These are phyloP conservation scores for Poliocrania exsul DNA, from an alignment of 2,797 vertebrate species.

Conservation along the genomic window DNA sequence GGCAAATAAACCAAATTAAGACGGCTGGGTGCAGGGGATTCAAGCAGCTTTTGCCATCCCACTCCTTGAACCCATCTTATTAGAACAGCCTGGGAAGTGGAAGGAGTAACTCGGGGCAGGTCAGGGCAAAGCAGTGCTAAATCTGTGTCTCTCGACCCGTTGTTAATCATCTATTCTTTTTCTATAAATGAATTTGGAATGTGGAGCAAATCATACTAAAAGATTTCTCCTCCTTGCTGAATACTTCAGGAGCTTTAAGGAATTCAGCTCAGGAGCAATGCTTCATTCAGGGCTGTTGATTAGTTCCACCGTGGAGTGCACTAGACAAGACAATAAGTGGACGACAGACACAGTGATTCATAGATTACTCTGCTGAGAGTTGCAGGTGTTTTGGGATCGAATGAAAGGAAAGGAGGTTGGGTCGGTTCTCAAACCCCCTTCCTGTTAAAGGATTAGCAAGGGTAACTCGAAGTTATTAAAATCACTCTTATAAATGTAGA, in stretches of 20 bases:
- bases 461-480: constrained; percentile 33
- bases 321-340: constrained; percentile 84
- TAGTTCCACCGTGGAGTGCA: constrained; percentile 79
- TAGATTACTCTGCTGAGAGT: constrained; percentile 84
- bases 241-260: constrained; percentile 81
- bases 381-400: constrained; percentile 77
- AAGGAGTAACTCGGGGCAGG: constrained; percentile 49
- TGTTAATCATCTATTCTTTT: constrained; percentile 82
- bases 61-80: constrained; percentile 70
- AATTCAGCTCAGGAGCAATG: constrained; percentile 81
- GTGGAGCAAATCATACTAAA: constrained; percentile 82
- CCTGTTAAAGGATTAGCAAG: constrained; percentile 63
- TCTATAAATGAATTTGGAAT: constrained; percentile 84
- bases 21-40: constrained; percentile 1
- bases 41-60: constrained; percentile 57
- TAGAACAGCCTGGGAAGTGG: constrained; percentile 55
- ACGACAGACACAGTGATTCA: constrained; percentile 84
- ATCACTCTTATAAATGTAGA: constrained; percentile 32
- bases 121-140: constrained; percentile 67
- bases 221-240: constrained; percentile 83
- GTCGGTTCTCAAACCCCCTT: constrained; percentile 60
- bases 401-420: constrained; percentile 64
- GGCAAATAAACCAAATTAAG: constrained; percentile 55
- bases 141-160: constrained; percentile 65
- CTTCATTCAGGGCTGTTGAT: constrained; percentile 79